A percentile compares a stretch with the other conserved stretches of the same genome.
Evolutionary conservation across 2,797 vertebrate genomes (phyloP).

Genomic region (Oophaga sylvatica): DNA sequence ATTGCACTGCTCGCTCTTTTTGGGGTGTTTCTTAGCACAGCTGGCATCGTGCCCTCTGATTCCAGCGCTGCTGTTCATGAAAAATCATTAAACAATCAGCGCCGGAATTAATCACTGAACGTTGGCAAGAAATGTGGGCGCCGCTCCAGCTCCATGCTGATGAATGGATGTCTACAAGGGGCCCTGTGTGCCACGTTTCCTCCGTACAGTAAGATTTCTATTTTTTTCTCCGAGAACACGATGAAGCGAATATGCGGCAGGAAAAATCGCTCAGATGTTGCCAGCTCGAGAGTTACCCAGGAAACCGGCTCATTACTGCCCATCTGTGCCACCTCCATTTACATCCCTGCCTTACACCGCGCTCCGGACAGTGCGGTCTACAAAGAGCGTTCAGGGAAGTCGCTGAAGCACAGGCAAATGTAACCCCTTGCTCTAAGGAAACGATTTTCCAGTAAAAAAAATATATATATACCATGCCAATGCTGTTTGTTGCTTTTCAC

Average conservation of each 20-base stretch:
- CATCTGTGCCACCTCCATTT: background rate
- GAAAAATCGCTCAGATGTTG: background rate
- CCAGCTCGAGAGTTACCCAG: background rate
- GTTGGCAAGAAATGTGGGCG: background rate
- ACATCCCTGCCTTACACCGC: background rate
- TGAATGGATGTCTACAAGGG: background rate
- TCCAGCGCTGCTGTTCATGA: background rate
- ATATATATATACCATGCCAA: background rate
- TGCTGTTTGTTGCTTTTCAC: too few species aligned
- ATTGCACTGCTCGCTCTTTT: background rate
- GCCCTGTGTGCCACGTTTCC: background rate
- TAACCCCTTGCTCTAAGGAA: background rate
- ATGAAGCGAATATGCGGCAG: background rate
- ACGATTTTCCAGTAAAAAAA: background rate
- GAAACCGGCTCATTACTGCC: conserved; percentile 17
- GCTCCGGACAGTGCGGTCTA: background rate
- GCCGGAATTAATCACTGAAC: background rate
- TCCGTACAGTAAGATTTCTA: background rate
- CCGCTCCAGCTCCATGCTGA: background rate
- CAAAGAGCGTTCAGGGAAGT: background rate
- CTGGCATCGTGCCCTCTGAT: background rate
- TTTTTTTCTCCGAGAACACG: background rate
- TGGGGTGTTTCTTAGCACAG: background rate
- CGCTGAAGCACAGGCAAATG: background rate
- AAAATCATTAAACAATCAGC: background rate